These are phyloP conservation scores for Microtus pennsylvanicus DNA, from an alignment of 2,113 vertebrate genomes.

Conservation along the genomic window DNA sequence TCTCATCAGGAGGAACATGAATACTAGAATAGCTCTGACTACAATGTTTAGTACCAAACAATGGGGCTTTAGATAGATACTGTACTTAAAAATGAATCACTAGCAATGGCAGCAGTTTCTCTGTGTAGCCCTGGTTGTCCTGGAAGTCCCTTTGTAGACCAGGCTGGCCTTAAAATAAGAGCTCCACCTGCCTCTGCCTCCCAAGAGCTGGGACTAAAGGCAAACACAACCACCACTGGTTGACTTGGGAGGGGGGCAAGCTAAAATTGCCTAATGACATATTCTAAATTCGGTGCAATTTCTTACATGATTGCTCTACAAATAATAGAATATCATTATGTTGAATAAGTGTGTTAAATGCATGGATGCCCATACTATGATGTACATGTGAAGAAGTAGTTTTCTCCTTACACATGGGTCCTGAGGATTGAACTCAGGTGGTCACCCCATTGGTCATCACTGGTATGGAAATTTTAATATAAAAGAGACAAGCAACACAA, in stretches of 20 bases:
- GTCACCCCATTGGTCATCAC: neutral
- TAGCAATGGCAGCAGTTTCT: neutral
- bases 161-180: neutral
- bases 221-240: neutral
- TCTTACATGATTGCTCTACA: neutral
- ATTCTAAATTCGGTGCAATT: neutral
- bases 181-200: neutral
- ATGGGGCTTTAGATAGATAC: neutral
- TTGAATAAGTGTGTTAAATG: neutral
- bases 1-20: neutral
- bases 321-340: neutral
- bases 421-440: neutral
- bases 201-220: neutral
- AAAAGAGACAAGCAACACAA: neutral
- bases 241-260: too few relatives aligned
- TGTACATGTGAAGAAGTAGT: neutral
- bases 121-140: neutral
- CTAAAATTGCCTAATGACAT: neutral
- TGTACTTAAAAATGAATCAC: neutral
- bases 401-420: neutral
- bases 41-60: neutral
- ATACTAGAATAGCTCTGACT: neutral
- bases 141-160: neutral
- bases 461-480: neutral
- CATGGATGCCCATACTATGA: neutral